A percentile compares a stretch with the other conserved stretches of the same genome.
Conservation (phyloP, 2,888 invertebrate species). For the Caenorhabditis drosophilae region DNA sequence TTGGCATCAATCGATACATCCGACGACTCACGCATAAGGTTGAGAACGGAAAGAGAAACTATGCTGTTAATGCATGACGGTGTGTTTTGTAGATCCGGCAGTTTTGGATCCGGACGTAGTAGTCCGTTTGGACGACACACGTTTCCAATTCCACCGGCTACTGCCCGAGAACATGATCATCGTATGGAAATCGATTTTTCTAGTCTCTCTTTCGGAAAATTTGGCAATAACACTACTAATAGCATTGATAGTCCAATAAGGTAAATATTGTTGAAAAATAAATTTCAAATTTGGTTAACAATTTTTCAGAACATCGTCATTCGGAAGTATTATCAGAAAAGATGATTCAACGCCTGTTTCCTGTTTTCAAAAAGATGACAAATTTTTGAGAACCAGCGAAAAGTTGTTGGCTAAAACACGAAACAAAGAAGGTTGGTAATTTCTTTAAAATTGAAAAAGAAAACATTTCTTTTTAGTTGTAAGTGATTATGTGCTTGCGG, state of each 20-base stretch:
- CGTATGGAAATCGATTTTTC: slow-evolving; percentile 28
- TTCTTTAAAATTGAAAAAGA: neutral
- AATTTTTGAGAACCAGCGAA: neutral
- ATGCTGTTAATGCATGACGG: no score
- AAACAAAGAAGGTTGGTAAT: no score
- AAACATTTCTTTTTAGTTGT: neutral
- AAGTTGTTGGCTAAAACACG: no score
- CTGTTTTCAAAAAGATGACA: no score
- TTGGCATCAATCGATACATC: slow-evolving; percentile 21
- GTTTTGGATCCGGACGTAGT: slow-evolving; percentile 26
- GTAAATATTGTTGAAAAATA: neutral
- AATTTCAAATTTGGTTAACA: neutral
- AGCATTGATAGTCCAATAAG: slow-evolving; percentile 21
- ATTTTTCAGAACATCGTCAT: slow-evolving; percentile 2
- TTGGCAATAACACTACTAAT: slow-evolving; percentile 10
- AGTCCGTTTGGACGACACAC: slow-evolving; percentile 18
- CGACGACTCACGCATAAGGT: slow-evolving; percentile 7
- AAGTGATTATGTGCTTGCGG: slow-evolving; percentile 1
- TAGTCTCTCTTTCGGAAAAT: slow-evolving; percentile 4
- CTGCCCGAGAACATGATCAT: neutral
- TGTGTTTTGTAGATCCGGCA: slow-evolving; percentile 34
- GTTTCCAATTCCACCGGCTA: neutral
- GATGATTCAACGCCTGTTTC: no score
- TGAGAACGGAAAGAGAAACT: neutral
- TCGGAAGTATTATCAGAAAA: slow-evolving; percentile 1